phyloP scores from a whole-genome alignment of 35 echinoderm and acorn worm genomes.

The Amphiura filiformis region DNA sequence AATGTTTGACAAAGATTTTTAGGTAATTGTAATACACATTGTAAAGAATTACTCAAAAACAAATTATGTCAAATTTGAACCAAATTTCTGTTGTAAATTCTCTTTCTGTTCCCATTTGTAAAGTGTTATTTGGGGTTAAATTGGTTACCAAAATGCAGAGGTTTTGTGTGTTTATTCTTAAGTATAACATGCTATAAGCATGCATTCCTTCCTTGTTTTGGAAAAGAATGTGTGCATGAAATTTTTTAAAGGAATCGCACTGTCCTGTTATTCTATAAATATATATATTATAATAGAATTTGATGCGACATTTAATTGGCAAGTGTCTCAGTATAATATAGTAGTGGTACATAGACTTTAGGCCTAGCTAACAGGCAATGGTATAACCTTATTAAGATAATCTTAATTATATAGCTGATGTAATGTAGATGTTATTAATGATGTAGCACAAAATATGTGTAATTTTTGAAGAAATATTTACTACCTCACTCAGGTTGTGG shows the following conservation, averaged over 20 bases:
- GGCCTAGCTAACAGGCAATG: not conserved
- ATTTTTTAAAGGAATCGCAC: not conserved
- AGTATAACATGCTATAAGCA: not conserved
- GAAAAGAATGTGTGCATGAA: not conserved
- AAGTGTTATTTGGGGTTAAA: too few relatives aligned
- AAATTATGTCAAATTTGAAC: too few relatives aligned
- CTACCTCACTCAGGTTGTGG: not conserved
- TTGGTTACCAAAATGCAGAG: not conserved
- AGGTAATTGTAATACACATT: too few relatives aligned
- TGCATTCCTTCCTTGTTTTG: not conserved
- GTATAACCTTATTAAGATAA: conserved; percentile 11
- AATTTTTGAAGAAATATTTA: conserved; percentile 5
- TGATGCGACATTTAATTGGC: not conserved
- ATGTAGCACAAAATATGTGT: conserved; percentile 1
- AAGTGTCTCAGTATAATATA: not conserved
- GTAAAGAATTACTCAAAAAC: too few relatives aligned
- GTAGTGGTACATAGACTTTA: conserved; percentile 4
- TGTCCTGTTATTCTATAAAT: not conserved
- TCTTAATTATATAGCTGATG: conserved; percentile 12
- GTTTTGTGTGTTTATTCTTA: not conserved
- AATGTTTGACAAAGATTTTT: too few relatives aligned
- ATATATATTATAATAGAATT: conserved; percentile 7
- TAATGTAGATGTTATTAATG: conserved; percentile 4
- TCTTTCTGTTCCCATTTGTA: too few relatives aligned
- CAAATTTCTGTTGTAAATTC: too few relatives aligned